Conservation (phyloP, 2,113 vertebrate species). For the Cyanoramphus novaezelandiae region DNA sequence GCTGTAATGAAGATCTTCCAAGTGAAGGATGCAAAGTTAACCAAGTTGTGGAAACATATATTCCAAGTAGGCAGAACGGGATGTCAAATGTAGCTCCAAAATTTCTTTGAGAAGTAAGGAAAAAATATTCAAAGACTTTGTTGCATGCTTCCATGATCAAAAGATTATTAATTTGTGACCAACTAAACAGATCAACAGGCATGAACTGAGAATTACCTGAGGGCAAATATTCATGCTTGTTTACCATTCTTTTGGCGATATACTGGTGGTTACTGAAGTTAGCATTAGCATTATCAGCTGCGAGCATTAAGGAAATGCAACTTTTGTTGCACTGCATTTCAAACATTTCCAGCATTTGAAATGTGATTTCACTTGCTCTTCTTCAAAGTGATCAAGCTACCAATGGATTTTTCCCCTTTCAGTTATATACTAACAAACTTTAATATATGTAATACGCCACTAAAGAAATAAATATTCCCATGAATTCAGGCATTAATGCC, state of each 20-base stretch:
- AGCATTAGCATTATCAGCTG: neutral
- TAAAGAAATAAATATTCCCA: neutral
- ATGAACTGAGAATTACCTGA: neutral
- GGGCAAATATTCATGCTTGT: neutral
- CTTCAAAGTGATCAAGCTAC: neutral
- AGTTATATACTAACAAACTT: neutral
- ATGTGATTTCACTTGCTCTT: neutral
- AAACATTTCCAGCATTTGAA: neutral
- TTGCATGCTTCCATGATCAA: neutral
- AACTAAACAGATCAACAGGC: neutral
- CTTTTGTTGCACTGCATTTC: neutral
- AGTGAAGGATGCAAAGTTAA: neutral
- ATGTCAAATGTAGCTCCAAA: neutral
- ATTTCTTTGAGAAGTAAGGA: neutral
- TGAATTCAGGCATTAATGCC: neutral
- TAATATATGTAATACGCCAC: neutral
- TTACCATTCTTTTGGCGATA: neutral
- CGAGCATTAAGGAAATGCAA: neutral
- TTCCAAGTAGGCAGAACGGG: neutral
- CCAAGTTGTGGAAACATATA: neutral
- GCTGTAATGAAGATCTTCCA: neutral
- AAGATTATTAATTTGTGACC: neutral
- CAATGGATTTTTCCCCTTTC: neutral
- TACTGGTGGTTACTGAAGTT: neutral
- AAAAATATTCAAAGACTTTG: neutral